Conservation (phyloP, 2,888 invertebrate species). For the Stratiomys singularior region DNA sequence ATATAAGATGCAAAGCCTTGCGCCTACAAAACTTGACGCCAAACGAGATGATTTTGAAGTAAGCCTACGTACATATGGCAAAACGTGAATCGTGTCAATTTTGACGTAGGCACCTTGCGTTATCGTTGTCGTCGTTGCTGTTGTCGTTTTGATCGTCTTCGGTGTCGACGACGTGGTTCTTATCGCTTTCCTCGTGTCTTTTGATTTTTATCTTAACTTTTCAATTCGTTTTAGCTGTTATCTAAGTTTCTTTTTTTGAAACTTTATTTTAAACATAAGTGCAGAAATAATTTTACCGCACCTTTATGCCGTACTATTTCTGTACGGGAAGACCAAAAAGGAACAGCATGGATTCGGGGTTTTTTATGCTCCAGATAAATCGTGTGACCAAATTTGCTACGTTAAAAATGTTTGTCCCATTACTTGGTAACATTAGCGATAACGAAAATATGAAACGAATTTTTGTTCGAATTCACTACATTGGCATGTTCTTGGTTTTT, state of each 20-base stretch:
- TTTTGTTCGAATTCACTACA: no score
- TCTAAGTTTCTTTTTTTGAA: neutral
- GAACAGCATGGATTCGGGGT: no score
- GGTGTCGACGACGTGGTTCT: neutral
- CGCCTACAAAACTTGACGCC: conserved; percentile 13
- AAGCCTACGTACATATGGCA: neutral
- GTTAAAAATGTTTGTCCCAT: no score
- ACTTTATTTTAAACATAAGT: conserved; percentile 17
- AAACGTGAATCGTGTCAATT: conserved; percentile 45
- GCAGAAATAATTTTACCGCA: conserved; percentile 27
- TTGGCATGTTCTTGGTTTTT: no score
- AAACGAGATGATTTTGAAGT: neutral
- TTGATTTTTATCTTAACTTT: conserved; percentile 32
- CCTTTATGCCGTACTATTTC: neutral
- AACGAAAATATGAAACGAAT: no score
- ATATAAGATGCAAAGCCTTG: neutral
- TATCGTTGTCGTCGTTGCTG: neutral
- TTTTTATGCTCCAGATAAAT: no score
- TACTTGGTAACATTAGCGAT: no score
- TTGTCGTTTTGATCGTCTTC: neutral
- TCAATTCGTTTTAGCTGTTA: conserved; percentile 8
- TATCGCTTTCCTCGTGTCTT: conserved; percentile 24
- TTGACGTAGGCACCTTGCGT: conserved; percentile 39
- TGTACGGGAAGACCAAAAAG: no score
- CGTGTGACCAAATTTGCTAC: no score